Evolutionary conservation across 2,113 vertebrate genomes (phyloP).

Genomic region (Ornithorhynchus anatinus): DNA sequence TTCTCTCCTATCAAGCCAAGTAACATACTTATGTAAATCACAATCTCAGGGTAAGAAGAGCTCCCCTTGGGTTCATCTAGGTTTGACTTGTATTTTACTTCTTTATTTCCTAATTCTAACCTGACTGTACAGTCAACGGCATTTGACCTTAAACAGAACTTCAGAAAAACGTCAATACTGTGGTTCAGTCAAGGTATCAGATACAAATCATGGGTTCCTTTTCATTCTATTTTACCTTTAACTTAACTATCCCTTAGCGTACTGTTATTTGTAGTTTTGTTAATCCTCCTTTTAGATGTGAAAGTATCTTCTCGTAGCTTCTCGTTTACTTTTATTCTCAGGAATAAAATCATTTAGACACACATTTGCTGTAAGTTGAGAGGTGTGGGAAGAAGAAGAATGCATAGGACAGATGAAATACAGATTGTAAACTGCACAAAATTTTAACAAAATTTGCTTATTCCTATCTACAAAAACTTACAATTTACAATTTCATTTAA

Average conservation of each 20-base stretch:
- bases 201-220: background rate
- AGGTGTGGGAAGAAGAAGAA: too few species aligned
- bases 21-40: too few species aligned
- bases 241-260: background rate
- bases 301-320: background rate
- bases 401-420: too few species aligned
- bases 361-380: too few species aligned
- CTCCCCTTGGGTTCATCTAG: background rate
- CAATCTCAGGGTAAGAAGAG: background rate
- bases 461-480: background rate
- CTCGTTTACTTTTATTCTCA: background rate
- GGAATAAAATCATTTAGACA: background rate
- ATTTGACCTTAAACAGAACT: background rate
- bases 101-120: background rate
- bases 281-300: constrained; percentile 8
- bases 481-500: background rate
- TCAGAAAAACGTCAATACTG: background rate
- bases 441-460: background rate
- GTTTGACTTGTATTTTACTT: background rate
- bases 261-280: background rate
- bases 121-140: background rate
- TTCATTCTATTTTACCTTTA: background rate
- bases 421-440: background rate
- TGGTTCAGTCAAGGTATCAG: background rate
- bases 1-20: too few species aligned